Evolutionary conservation across 1,140 invertebrate genomes (phyloP), one percentile per base, ranked within the genome.

Genomic region (Brachystomella parvula): DNA sequence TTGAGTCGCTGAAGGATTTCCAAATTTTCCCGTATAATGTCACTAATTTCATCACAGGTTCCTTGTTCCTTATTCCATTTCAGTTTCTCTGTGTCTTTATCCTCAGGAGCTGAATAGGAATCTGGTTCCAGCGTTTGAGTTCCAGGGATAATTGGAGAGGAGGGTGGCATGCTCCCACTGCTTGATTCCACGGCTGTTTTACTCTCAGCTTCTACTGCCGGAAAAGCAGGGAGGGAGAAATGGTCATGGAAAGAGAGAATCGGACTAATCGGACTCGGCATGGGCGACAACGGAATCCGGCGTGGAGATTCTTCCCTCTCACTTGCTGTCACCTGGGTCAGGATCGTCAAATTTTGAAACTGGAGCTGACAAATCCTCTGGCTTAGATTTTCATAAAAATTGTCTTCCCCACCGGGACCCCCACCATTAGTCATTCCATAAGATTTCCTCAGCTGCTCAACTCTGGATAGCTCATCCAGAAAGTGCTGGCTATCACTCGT

Each of bases 1-100:
- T 72, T 72, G 60, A 72, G 68, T 70, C 71, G 65, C 63, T 72
- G 71, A 19, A 72, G 62, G 31, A 72, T 72, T 15, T 68, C 71
- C 61, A 72, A 70, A 58, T 72, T 72, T 58, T 70, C 65, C 15
- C 71, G 33, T 65, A 72, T 72, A 0, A 72, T 68, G 15, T 65
- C 66, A 62, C 65, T 72, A 9, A 72, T 68, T 31, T 72, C 68
- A 47, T 69, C 71, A 0, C 63, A 65, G 2, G 65, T 67, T 63
- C 61, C 47, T 31, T 53, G 29, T 15, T 28, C n/a, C n/a, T 15
- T 15, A 47, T 47, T 47, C 15, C 15, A 15, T 47, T 47, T n/a
- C 44, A n/a, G n/a, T n/a, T n/a, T n/a, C n/a, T n/a, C n/a, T n/a
- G n/a, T n/a, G n/a, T n/a, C n/a, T n/a, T n/a, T n/a, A n/a, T n/a